Base-by-base conservation (phyloP, 2,113 vertebrate genomes). In the Gambusia holbrooki region DNA sequence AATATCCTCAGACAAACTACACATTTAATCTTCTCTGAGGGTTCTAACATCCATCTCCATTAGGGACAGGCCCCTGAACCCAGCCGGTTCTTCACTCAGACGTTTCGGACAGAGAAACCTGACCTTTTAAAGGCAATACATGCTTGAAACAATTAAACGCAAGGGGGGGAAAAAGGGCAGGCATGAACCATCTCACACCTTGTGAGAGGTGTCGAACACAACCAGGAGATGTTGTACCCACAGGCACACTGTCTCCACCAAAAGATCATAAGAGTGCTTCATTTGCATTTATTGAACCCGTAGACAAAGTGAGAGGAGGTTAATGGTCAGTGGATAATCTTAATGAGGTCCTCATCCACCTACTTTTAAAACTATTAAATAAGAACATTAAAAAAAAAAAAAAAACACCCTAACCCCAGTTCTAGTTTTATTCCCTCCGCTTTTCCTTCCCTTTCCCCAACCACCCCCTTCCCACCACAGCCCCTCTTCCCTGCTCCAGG, bases 1-100 rank as follows among this genome's bases (percentile, higher is more conserved):
- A 93, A 90, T 91, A 92, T 81, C 67, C 81, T 78, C 68, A 69
- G 81, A 88, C 5, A 89, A 93, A 94, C 93, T 88, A 93, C 92
- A 94, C 89, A 90, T 73, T 81, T 69, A 73, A 83, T 89, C 75
- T 62, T 74, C 85, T 82, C 66, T 70, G 81, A 85, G 83, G 76
- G 83, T 87, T 81, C 62, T 80, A 81, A 89, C 77, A 82, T 81
- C 80, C 81, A 74, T 82, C 73, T 84, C 90, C 84, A 88, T 83
- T 74, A 90, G 87, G 77, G 68, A 35, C 28, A 2, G 62, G 72
- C 74, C 83, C 63, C 67, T 84, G 66, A 82, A 83, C 74, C 74
- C 76, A 40, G 74, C 6, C 30, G 48, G 66, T 77, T 76, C 70
- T 14, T 64, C 48, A 69, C 62, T 70, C 66, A 69, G 40, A 84